Evolutionary conservation across 2,113 vertebrate species (phyloP).

Genomic region (Gnathonemus echidnorhynchus): DNA sequence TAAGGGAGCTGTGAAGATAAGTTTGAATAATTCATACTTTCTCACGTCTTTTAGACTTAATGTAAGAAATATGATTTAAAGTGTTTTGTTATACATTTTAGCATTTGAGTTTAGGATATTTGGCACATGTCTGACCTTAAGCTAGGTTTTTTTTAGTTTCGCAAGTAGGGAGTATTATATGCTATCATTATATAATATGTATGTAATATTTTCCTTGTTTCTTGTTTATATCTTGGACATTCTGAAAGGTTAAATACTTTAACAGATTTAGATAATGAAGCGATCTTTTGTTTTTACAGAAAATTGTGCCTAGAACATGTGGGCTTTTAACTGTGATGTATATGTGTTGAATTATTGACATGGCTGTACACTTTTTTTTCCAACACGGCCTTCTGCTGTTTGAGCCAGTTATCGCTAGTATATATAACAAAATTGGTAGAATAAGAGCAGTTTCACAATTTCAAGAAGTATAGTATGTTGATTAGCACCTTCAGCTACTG

Average conservation of each 20-base stretch:
- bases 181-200: neutral
- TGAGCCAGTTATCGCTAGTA: neutral
- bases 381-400: neutral
- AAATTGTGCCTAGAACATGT: neutral
- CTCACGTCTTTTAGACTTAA: neutral
- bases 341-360: neutral
- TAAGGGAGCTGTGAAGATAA: conserved; percentile 1
- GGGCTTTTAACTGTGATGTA: neutral
- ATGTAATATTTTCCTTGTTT: neutral
- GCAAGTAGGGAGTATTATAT: neutral
- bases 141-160: neutral
- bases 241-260: neutral
- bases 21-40: conserved; percentile 13
- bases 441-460: neutral
- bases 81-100: neutral
- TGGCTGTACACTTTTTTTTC: neutral
- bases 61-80: neutral
- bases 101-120: neutral
- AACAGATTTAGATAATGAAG: neutral
- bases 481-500: neutral
- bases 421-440: neutral
- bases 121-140: neutral
- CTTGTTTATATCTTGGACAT: neutral
- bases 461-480: neutral
- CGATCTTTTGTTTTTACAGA: neutral